Evolutionary conservation across 2,888 invertebrate species (phyloP), one percentile per base, ranked within the genome.

Genomic region (Polylopha cassiicola): DNA sequence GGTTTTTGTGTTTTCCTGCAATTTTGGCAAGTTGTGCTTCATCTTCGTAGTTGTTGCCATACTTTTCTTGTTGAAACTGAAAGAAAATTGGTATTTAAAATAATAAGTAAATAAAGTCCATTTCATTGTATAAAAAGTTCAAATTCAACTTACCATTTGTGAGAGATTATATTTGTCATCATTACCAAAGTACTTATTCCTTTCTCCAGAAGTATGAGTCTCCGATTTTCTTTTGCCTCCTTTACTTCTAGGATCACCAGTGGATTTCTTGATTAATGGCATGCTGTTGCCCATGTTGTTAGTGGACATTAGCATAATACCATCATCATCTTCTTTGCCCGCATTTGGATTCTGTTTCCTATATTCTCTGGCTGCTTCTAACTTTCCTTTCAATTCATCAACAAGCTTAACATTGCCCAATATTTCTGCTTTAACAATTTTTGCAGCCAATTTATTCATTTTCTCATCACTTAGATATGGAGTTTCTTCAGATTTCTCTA

Each of bases 351-450:
- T 77, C 15, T 76, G 69, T 52, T 80, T 86, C 33, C 78, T 70
- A 46, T 75, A 77, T 39, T 87, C 80, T 53, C 92, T 87, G 0
- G 95, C 94, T 13, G 77, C 77, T 49, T 93, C 92, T 24, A 98
- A 73, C 68, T 95, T 91, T 2, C 73, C 62, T 73, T 94, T 94
- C 27, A 98, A 77, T 62, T 93, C 89, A 20, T 73, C 65, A 0
- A 92, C 92, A 36, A 92, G 67, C 46, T 88, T 88, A 63, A 70
- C 77, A 66, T 98, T 91, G 9, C 97, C 98, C 87, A 96, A 89
- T 55, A 99, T 90, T 88, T 99, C 97, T 7, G 98, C 98, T 84
- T 97, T 97, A 0, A 99, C 85, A 47, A 97, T 89, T 79, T 93
- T 95, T 1, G 98, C 96, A 22, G 92, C 95, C 23, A 99, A 71